A percentile compares a stretch with the other conserved stretches of the same genome.
phyloP scores from a whole-genome alignment of 1,140 invertebrate genomes.

The Lasioglossum baleicum region DNA sequence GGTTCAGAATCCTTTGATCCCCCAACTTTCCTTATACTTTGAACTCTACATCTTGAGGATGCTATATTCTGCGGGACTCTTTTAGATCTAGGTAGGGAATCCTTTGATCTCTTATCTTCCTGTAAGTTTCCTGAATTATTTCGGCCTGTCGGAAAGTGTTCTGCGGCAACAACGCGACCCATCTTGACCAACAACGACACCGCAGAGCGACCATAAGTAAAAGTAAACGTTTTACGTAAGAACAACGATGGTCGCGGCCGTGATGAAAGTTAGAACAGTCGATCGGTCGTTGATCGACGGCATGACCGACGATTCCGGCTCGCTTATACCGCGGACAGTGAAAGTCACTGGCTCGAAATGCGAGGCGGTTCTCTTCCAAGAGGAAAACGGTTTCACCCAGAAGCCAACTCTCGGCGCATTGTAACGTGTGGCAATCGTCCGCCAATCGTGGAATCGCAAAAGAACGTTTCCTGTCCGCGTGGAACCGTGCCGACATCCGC shows the following conservation, averaged over 20 bases:
- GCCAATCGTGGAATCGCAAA: constrained; percentile 13
- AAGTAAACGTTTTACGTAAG: constrained; percentile 6
- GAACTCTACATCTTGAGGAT: no score
- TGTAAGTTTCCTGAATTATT: no score
- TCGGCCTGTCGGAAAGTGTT: no score
- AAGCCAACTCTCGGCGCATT: neutral
- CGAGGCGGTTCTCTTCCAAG: constrained; percentile 13
- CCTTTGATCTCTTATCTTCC: no score
- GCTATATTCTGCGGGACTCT: no score
- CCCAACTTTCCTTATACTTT: no score
- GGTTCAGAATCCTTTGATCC: no score
- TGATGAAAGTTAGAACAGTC: neutral
- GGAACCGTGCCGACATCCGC: neutral
- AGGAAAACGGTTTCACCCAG: constrained; percentile 39
- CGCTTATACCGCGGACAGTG: constrained; percentile 44
- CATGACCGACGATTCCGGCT: neutral
- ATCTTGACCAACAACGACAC: no score
- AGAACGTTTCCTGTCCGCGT: neutral
- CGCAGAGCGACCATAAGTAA: no score
- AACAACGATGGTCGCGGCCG: neutral
- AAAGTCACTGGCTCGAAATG: constrained; percentile 47
- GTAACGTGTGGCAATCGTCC: neutral
- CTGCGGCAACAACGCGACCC: neutral
- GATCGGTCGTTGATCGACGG: constrained; percentile 15
- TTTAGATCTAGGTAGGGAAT: no score